A percentile compares a stretch with the other conserved stretches of the same genome.
These are phyloP conservation scores for Acropora yongei DNA, from an alignment of 64 coral and sea anemone species.

Conservation along the genomic window DNA sequence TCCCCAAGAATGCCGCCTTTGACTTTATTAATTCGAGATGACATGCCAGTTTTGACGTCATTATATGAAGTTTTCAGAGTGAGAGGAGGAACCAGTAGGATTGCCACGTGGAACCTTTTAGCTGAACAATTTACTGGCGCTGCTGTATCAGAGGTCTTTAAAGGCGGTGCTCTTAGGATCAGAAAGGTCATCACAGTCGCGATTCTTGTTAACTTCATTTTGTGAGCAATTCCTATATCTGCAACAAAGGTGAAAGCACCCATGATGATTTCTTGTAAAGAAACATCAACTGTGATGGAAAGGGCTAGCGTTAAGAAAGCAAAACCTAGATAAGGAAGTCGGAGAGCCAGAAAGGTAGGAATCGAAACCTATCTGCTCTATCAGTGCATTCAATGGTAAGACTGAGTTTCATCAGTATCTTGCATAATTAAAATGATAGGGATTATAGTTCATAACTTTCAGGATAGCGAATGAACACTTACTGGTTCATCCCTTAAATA, in stretches of 20 bases:
- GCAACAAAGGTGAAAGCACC: neutral
- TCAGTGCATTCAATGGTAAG: too few species aligned
- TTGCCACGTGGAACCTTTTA: neutral
- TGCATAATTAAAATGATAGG: too few species aligned
- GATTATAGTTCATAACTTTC: too few species aligned
- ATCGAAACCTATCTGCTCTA: too few species aligned
- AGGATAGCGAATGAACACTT: too few species aligned
- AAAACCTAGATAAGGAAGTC: too few species aligned
- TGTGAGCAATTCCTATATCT: neutral
- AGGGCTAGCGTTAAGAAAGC: too few species aligned
- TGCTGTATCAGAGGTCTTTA: neutral
- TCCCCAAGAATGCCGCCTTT: neutral
- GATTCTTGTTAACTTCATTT: neutral
- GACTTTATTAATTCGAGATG: neutral
- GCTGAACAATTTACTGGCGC: rapidly evolving
- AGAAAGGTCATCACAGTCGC: neutral
- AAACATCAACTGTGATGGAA: too few species aligned
- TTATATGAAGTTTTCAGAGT: neutral
- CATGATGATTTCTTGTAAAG: neutral
- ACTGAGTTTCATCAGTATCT: too few species aligned
- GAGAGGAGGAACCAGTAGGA: neutral
- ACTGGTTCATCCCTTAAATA: too few species aligned
- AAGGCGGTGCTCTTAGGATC: neutral
- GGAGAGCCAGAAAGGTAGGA: too few species aligned
- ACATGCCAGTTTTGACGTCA: neutral